A percentile compares a stretch with the other conserved stretches of the same genome.
Evolutionary conservation across 2,113 vertebrate species (phyloP).

Genomic region (Chionomys nivalis): DNA sequence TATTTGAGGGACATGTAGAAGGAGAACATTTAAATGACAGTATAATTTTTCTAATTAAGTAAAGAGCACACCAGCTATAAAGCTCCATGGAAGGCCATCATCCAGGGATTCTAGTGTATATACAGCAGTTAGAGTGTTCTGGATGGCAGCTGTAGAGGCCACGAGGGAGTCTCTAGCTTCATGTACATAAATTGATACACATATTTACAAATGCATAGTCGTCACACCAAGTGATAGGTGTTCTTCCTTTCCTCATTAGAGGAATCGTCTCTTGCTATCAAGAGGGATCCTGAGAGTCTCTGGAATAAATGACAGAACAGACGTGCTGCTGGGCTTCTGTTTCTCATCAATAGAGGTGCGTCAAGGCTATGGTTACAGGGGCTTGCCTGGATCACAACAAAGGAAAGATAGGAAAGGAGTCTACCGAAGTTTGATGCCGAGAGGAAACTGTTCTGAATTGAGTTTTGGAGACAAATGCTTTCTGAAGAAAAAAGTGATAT

Average conservation of each 20-base stretch:
- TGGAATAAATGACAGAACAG: slow-evolving; percentile 23
- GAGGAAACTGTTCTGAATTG: slow-evolving; percentile 19
- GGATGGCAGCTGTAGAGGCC: slow-evolving; percentile 12
- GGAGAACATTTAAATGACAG: slow-evolving; percentile 48
- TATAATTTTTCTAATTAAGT: slow-evolving; percentile 36
- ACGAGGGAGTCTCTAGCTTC: neutral
- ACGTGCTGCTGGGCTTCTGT: neutral
- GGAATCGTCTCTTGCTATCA: slow-evolving; percentile 21
- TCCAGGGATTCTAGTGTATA: neutral
- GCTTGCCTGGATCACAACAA: neutral
- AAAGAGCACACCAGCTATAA: slow-evolving; percentile 44
- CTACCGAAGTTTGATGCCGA: slow-evolving; percentile 6
- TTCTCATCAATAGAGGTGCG: neutral
- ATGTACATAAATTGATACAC: too few species aligned
- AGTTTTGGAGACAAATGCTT: slow-evolving; percentile 24
- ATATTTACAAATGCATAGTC: neutral
- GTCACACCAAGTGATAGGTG: neutral
- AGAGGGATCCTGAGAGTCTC: slow-evolving; percentile 14
- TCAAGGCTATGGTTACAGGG: neutral
- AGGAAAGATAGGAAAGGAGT: neutral
- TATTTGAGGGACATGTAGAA: slow-evolving; percentile 8
- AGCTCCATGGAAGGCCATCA: neutral
- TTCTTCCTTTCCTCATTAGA: neutral
- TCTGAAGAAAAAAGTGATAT: neutral
- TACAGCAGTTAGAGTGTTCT: neutral